Conservation (phyloP, 2,797 vertebrate genomes). For the Petrocephalus schoutedeni region DNA sequence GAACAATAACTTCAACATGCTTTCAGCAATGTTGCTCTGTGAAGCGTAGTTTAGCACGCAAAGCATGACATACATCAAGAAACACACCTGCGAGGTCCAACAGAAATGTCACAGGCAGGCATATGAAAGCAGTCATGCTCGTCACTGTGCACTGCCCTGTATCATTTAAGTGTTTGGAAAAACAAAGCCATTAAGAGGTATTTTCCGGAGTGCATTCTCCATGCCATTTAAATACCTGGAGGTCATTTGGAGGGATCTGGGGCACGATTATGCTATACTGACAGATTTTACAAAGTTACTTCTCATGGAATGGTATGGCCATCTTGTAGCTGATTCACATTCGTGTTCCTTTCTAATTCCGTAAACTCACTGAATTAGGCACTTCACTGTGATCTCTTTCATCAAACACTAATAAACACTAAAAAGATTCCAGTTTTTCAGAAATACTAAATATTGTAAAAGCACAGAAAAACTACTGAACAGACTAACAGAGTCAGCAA, state of each 20-base stretch:
- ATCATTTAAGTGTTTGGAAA: not conserved
- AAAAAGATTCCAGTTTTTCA: not conserved
- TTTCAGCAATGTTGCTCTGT: constrained; percentile 3
- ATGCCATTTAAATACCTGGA: constrained; percentile 12
- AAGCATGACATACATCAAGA: not conserved
- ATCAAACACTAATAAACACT: not conserved
- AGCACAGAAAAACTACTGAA: not conserved
- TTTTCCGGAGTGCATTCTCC: not conserved
- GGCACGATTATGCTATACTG: not conserved
- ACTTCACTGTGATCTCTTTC: not conserved
- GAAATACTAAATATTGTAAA: not conserved
- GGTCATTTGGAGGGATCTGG: constrained; percentile 5
- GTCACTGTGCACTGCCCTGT: not conserved
- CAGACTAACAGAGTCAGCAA: not conserved
- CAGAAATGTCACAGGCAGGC: not conserved
- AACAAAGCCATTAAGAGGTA: not conserved
- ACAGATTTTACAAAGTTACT: not conserved
- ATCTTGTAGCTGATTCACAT: not conserved
- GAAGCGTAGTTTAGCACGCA: not conserved
- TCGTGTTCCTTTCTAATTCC: not conserved
- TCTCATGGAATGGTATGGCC: not conserved
- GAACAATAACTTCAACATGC: not conserved
- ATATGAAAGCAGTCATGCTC: not conserved
- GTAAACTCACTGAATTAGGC: not conserved
- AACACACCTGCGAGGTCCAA: not conserved